Percentiles rank a stretch among this genome's conserved stretches.
Conservation (phyloP, 2,797 vertebrate species). For the Paramormyrops hopkinsi region DNA sequence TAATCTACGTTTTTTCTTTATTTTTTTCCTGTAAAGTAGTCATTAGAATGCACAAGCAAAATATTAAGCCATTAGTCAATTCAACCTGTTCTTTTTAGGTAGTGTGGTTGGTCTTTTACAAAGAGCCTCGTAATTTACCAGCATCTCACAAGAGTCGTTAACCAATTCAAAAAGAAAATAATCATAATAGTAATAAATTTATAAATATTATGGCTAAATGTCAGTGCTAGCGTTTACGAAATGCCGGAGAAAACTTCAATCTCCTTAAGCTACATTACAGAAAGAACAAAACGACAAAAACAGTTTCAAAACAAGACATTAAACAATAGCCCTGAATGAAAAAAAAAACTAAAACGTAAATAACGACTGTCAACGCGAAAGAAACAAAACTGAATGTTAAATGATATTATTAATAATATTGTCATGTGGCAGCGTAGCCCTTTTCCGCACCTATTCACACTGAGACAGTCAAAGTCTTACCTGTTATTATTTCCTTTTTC, state of each 20-base stretch:
- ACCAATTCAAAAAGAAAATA: neutral
- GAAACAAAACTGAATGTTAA: neutral
- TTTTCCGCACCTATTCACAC: neutral
- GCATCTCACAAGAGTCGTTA: neutral
- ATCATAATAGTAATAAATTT: neutral
- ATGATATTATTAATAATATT: neutral
- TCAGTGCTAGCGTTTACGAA: neutral
- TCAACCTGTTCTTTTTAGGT: neutral
- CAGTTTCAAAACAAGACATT: neutral
- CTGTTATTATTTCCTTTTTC: conserved; percentile 34
- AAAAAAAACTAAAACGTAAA: neutral
- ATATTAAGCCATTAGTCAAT: neutral
- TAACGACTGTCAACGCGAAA: neutral
- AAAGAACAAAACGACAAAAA: neutral
- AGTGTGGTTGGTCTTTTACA: neutral
- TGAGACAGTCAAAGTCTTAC: neutral
- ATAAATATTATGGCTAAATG: neutral
- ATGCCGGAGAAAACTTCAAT: neutral
- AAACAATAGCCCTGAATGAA: neutral
- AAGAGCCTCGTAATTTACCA: neutral
- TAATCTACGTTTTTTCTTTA: neutral
- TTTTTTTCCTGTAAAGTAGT: neutral
- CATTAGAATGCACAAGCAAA: neutral
- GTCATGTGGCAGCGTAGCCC: neutral
- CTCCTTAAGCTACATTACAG: neutral